Evolutionary conservation across 2,113 vertebrate genomes (phyloP).

Genomic region (Hippocampus zosterae): DNA sequence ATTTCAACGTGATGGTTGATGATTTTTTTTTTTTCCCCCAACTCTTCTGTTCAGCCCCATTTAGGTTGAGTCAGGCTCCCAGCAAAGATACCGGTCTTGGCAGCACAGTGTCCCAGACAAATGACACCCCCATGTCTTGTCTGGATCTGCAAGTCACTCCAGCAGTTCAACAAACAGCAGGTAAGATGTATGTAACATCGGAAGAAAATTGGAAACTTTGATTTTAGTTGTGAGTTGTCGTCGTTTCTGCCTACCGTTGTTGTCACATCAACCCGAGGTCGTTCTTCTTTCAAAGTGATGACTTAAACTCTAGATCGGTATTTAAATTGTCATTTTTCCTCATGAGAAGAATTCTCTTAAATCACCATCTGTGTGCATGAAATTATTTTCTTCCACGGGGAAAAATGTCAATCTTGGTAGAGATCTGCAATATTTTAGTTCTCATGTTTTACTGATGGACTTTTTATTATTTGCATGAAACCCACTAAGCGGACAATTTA

Average conservation of each 20-base stretch:
- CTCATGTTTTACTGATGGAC: not conserved
- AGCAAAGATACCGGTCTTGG: conserved; percentile 67
- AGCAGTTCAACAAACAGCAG: conserved; percentile 22
- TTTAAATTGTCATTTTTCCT: not conserved
- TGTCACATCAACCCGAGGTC: too few relatives aligned
- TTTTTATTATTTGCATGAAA: not conserved
- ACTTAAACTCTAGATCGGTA: not conserved
- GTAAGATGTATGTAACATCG: conserved; percentile 29
- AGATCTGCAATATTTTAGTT: not conserved
- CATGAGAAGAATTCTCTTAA: not conserved
- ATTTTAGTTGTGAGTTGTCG: too few relatives aligned
- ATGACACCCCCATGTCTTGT: conserved; percentile 43
- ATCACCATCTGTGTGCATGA: not conserved
- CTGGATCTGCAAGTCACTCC: conserved; percentile 32
- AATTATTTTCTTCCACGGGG: too few relatives aligned
- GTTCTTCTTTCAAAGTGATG: not conserved
- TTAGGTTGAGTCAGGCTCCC: conserved; percentile 43
- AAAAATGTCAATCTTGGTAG: too few relatives aligned
- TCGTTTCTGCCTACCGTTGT: too few relatives aligned
- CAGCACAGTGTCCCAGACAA: conserved; percentile 45
- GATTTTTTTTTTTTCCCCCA: not conserved
- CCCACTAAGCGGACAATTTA: not conserved
- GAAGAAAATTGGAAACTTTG: not conserved
- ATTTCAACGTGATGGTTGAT: conserved; percentile 3
- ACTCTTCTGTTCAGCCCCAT: conserved; percentile 31